These are phyloP conservation scores for Conus ventricosus DNA, from an alignment of 1,140 invertebrate species.

Conservation along the genomic window DNA sequence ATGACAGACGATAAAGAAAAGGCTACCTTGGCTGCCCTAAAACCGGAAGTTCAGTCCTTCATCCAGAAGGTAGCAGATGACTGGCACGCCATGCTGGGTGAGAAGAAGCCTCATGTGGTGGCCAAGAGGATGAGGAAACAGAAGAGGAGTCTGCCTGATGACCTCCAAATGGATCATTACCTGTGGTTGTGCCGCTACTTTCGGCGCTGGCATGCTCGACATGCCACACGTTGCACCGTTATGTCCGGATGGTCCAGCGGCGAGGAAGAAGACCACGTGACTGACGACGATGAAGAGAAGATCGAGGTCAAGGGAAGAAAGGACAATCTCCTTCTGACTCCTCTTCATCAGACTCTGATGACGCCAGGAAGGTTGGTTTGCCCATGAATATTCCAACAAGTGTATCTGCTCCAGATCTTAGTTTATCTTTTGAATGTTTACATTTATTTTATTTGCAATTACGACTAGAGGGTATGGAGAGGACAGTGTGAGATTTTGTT, in stretches of 20 bases:
- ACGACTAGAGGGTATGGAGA: too few species aligned
- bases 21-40: not conserved
- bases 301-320: not conserved
- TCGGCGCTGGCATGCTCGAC: slow-evolving; percentile 15
- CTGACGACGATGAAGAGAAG: not conserved
- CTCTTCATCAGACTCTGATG: not conserved
- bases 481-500: too few species aligned
- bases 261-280: not conserved
- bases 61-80: slow-evolving; percentile 14
- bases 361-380: not conserved
- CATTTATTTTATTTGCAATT: too few species aligned
- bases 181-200: slow-evolving; percentile 17
- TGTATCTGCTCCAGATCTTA: too few species aligned
- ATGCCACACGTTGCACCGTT: not conserved
- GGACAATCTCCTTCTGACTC: not conserved
- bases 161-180: not conserved
- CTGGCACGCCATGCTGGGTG: slow-evolving; percentile 30
- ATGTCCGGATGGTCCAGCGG: slow-evolving; percentile 30
- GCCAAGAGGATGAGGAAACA: not conserved
- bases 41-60: slow-evolving; percentile 14
- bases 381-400: too few species aligned
- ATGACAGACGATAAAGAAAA: not conserved
- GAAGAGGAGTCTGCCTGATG: not conserved
- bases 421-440: too few species aligned
- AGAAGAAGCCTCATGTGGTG: not conserved